Evolutionary conservation across 2,888 invertebrate genomes (phyloP).

Genomic region (Brachyptera risi): DNA sequence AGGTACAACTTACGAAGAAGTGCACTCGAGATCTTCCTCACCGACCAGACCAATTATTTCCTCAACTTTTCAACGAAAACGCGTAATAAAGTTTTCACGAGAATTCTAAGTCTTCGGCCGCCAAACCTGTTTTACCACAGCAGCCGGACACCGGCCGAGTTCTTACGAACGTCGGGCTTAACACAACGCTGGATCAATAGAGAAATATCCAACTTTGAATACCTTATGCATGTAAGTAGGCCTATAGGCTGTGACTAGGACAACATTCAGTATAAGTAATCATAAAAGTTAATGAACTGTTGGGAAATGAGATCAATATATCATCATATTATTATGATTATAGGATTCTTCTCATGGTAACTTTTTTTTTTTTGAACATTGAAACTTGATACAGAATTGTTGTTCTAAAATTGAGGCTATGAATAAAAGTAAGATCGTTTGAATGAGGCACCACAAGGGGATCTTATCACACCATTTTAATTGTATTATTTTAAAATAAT

Average conservation of each 20-base stretch:
- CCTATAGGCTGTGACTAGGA: neutral
- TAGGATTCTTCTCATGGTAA: no score
- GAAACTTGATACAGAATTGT: no score
- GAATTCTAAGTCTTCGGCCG: conserved; percentile 55
- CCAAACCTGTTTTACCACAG: conserved; percentile 56
- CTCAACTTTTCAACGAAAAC: conserved; percentile 60
- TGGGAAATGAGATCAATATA: no score
- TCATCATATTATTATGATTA: no score
- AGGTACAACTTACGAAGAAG: conserved; percentile 59
- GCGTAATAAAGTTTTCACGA: conserved; percentile 57
- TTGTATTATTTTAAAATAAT: no score
- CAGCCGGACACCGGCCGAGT: conserved; percentile 56
- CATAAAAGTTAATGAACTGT: no score
- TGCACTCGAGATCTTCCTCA: conserved; percentile 60
- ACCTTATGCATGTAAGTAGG: conserved; percentile 55
- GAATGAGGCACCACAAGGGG: no score
- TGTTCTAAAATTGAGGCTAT: no score
- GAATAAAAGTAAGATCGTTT: no score
- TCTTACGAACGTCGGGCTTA: conserved; percentile 56
- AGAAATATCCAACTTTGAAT: conserved; percentile 70
- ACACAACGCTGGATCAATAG: conserved; percentile 61
- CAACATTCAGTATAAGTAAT: neutral
- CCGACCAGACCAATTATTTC: conserved; percentile 62
- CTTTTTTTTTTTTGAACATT: no score
- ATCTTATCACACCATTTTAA: no score